Evolutionary conservation across 2,888 invertebrate species (phyloP).

Genomic region (Anthrax anthrax): DNA sequence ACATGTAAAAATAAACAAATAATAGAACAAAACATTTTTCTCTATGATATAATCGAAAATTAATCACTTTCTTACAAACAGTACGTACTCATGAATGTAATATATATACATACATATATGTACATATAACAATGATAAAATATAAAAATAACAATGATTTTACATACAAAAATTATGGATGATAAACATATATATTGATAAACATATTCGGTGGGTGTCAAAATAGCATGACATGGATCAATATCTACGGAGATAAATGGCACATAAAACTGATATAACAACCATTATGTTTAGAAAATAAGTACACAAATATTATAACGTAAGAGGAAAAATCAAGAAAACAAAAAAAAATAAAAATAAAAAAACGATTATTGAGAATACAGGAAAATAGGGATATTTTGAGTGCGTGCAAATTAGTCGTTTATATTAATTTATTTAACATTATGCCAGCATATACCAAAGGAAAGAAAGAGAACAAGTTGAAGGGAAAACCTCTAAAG

Average conservation of each 20-base stretch:
- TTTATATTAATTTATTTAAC: neutral
- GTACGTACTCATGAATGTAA: no score
- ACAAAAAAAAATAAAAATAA: neutral
- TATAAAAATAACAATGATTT: no score
- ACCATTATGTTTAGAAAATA: neutral
- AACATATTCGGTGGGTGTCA: constrained; percentile 1
- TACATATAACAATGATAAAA: no score
- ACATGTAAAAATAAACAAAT: no score
- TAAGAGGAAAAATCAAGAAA: neutral
- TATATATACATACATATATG: no score
- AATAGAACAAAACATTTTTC: no score
- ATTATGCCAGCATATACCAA: no score
- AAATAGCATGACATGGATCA: constrained; percentile 7
- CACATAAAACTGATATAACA: constrained; percentile 2
- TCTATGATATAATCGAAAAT: no score
- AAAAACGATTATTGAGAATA: neutral
- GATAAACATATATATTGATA: no score
- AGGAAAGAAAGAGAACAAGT: neutral
- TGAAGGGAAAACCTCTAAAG: neutral
- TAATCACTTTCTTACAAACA: no score
- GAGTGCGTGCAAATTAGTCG: neutral
- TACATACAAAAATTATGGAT: no score
- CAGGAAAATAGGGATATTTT: neutral
- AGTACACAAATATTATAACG: no score
- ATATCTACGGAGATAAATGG: constrained; percentile 3